Base-by-base conservation (phyloP, 2,113 vertebrate genomes). In the Zonotrichia leucophrys region DNA sequence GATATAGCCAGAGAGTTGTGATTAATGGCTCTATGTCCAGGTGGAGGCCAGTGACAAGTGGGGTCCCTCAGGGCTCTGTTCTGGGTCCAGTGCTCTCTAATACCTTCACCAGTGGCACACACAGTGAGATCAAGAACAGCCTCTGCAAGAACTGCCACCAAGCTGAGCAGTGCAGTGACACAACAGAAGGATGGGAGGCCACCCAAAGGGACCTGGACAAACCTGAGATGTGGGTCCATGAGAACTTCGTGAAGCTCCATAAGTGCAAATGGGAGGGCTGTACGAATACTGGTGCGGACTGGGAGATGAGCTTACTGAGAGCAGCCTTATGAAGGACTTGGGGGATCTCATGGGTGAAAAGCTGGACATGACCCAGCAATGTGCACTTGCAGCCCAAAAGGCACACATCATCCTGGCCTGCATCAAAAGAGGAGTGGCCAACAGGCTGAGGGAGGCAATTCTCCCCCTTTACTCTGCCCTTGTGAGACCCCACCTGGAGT, bases 81-180 rank as follows among this genome's bases (percentile, higher is more conserved):
- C n/a, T n/a, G 42, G 42, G 50, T 20, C 35, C 2, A 0, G 16
- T 58, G 52, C 42, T 41, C 52, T 58, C 21, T 66, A 7, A 4
- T 23, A 5, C 11, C 35, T 66, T 23, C 30, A 24, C 12, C 30
- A 30, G 35, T 30, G 52, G 30, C 12, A 7, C 70, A 64, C 15
- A 47, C 59, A 64, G 39, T 37, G 58, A 33, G n/a, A 28, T 58
- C 0, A 0, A 21, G 42, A 3, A 0, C 60, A 85, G 8, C 24
- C 30, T 56, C 60, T 24, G 42, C 28, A n/a, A 10, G 15, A 42
- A 18, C 23, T 58, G 31, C n/a, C 69, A 24, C 27, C 37, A 42
- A 42, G 58, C 76, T 80, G 86, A 88, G 25, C 22, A 49, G 21
- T 49, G 59, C 56, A 70, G 33, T 52, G 68, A n/a, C 44, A 42